Evolutionary conservation across 2,113 vertebrate species (phyloP).

Genomic region (Platichthys stellatus): DNA sequence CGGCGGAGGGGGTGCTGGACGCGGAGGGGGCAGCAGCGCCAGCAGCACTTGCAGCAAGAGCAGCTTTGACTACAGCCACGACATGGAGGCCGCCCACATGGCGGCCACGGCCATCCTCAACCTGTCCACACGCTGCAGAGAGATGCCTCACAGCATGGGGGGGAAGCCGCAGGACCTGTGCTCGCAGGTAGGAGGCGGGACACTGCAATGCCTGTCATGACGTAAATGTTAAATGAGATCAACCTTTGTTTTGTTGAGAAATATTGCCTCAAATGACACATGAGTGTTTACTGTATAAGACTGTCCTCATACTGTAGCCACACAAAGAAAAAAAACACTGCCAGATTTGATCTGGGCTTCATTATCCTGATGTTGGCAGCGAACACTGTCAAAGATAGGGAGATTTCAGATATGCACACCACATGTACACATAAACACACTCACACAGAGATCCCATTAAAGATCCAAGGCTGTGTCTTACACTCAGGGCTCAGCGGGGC

Average conservation of each 20-base stretch:
- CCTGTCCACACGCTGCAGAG: constrained; percentile 97
- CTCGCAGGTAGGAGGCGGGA: constrained; percentile 84
- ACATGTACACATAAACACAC: constrained; percentile 9
- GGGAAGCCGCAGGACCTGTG: constrained; percentile 96
- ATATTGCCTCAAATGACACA: constrained; percentile 6
- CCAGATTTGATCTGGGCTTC: constrained; percentile 45
- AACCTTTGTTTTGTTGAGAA: background rate
- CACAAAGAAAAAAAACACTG: constrained; percentile 14
- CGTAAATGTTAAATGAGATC: background rate
- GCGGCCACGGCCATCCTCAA: constrained; percentile 99
- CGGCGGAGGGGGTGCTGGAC: constrained; percentile 67
- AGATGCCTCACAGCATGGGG: constrained; percentile 96
- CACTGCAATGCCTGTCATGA: background rate
- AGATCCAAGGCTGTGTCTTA: constrained; percentile 58
- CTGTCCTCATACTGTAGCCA: constrained; percentile 23
- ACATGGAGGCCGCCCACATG: constrained; percentile 99
- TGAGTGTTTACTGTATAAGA: constrained; percentile 1
- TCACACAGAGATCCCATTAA: constrained; percentile 46
- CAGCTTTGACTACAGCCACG: constrained; percentile 99
- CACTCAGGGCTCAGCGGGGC: constrained; percentile 62
- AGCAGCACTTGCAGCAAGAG: constrained; percentile 99
- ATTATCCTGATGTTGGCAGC: constrained; percentile 57
- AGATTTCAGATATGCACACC: constrained; percentile 26
- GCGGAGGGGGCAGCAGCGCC: constrained; percentile 95
- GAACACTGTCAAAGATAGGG: constrained; percentile 58